Percentiles rank a stretch among this genome's conserved stretches.
Conservation (phyloP, 2,888 invertebrate species). For the Mythimna ferrago region DNA sequence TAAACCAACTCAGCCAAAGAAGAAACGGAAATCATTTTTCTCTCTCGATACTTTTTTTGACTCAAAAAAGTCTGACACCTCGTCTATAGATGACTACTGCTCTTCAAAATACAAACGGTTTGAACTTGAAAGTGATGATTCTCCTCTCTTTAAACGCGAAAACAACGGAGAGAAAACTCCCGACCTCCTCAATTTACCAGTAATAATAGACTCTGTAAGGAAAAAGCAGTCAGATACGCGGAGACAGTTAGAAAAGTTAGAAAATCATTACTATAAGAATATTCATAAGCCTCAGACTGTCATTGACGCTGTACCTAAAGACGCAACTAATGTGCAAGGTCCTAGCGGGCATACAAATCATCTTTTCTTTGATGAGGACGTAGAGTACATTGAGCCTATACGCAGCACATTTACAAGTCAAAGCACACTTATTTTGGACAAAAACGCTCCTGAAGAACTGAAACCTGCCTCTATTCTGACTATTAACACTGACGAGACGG, state of each 20-base stretch:
- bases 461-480: constrained; percentile 84
- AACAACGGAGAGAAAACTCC: constrained; percentile 82
- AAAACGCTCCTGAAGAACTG: constrained; percentile 73
- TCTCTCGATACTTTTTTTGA: constrained; percentile 89
- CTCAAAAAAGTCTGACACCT: constrained; percentile 87
- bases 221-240: constrained; percentile 86
- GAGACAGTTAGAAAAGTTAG: constrained; percentile 87
- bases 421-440: constrained; percentile 87
- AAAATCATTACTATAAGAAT: constrained; percentile 87
- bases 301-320: constrained; percentile 86
- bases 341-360: constrained; percentile 84
- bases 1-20: constrained; percentile 84
- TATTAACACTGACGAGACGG: constrained; percentile 86
- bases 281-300: constrained; percentile 82
- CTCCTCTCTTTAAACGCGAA: constrained; percentile 85
- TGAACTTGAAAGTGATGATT: constrained; percentile 88
- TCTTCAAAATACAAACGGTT: constrained; percentile 89
- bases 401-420: constrained; percentile 88
- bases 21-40: constrained; percentile 88
- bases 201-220: constrained; percentile 86
- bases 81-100: constrained; percentile 88
- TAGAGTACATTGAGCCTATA: constrained; percentile 89
- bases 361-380: constrained; percentile 85
- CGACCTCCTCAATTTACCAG: constrained; percentile 85
- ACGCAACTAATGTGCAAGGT: constrained; percentile 85